Base-by-base conservation (phyloP, 2,113 vertebrate species). In the Lophotis ruficrista region DNA sequence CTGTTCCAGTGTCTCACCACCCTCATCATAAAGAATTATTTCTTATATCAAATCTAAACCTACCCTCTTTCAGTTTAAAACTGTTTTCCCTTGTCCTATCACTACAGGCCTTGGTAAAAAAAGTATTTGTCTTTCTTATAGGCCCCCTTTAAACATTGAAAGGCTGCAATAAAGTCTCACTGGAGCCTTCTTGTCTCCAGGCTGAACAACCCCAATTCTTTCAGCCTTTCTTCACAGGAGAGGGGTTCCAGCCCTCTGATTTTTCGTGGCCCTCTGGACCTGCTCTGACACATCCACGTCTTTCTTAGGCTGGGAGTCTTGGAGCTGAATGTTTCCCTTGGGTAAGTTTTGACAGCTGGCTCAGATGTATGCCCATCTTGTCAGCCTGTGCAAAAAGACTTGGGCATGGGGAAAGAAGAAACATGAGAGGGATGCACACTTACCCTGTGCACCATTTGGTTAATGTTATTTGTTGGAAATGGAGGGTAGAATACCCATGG, bases 281-380 rank as follows among this genome's bases (percentile, higher is more conserved):
- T 0, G 0, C 30, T 73, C 23, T 13, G 35, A 66, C 0, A 2
- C 16, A 27, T 83, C 57, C 21, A 4, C 30, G 50, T 60, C 54
- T 89, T 45, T 71, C 53, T 35, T 89, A 28, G 24, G 17, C 83
- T 89, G 31, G 12, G 5, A 4, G 9, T 13, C 41, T 38, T 0
- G 0, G 14, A 47, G 28, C 57, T 87, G n/a, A 7, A n/a, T 47
- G 10, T 33, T 91, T 48, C 5, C 78, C 43, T 24, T 48, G 27
- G 14, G 7, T 64, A 28, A 41, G 12, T 68, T 91, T 71, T 87
- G 65, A 33, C 50, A 60, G 18, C 31, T 90, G 27, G 9, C 68
- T 90, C 28, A 43, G 58, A 12, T 31, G 2, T 58, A 12, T 9
- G 45, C 61, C 30, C 22, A 27, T 47, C 30, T 58, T 51, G 24